Conservation (phyloP, 2,888 invertebrate species). For the Mythimna lalbum region DNA sequence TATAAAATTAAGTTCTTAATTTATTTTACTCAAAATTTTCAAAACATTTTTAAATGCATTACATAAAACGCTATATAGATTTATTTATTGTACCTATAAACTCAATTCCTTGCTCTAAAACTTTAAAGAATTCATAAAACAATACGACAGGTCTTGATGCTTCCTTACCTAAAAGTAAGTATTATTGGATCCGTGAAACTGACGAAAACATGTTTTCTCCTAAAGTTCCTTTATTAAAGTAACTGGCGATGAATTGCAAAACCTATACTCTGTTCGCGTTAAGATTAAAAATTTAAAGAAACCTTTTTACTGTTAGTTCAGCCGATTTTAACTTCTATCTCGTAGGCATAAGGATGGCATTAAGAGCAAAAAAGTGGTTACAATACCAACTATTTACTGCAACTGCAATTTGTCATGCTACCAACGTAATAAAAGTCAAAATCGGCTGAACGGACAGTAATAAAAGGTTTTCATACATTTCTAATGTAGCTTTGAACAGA, state of each 20-base stretch:
- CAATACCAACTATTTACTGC: no score
- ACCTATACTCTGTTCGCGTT: background rate
- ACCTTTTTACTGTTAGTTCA: no score
- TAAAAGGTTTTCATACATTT: no score
- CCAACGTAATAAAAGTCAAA: no score
- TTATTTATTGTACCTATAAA: constrained; percentile 19
- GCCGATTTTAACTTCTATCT: no score
- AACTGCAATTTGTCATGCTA: no score
- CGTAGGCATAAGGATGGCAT: no score
- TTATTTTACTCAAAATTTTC: background rate
- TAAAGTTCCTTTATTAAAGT: constrained; percentile 16
- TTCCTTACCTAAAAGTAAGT: constrained; percentile 6
- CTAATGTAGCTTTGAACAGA: no score
- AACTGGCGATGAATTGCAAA: background rate
- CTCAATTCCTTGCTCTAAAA: constrained; percentile 25
- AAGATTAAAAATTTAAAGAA: no score
- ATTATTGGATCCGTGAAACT: constrained; percentile 11
- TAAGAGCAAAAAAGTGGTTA: no score
- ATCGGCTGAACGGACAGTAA: no score
- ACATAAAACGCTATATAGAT: background rate
- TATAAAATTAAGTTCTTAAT: background rate
- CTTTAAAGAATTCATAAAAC: constrained; percentile 33
- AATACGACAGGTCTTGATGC: constrained; percentile 7
- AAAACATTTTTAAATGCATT: background rate
- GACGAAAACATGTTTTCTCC: constrained; percentile 53